Conservation (phyloP, 2,113 vertebrate genomes). For the Apteryx mantelli region DNA sequence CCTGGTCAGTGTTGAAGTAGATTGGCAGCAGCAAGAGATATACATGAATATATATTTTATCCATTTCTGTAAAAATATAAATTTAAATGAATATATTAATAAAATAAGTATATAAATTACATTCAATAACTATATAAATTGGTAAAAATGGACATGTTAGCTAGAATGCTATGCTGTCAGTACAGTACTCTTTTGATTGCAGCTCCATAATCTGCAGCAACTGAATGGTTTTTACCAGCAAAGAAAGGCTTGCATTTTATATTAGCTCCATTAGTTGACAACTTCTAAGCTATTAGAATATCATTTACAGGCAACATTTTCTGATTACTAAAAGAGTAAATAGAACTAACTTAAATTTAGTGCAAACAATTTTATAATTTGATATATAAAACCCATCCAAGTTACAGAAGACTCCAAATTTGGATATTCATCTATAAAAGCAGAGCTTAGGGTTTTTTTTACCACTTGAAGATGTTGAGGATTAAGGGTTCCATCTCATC, state of each 20-base stretch:
- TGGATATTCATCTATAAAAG: neutral
- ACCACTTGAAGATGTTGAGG: neutral
- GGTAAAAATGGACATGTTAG: neutral
- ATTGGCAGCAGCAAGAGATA: neutral
- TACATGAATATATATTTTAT: neutral
- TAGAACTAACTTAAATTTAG: neutral
- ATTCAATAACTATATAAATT: too few species aligned
- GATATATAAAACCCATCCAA: neutral
- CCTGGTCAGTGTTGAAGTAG: neutral
- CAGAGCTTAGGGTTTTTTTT: neutral
- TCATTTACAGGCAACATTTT: neutral
- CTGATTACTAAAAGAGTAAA: neutral
- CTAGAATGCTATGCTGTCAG: neutral
- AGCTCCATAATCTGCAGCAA: neutral
- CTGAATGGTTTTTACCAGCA: neutral
- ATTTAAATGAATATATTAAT: neutral
- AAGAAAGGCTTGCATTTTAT: neutral
- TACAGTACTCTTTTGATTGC: neutral
- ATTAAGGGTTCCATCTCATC: neutral
- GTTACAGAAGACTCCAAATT: neutral
- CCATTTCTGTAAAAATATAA: neutral
- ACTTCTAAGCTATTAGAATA: neutral
- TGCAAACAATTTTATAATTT: neutral
- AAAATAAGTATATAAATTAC: neutral
- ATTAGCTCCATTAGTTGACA: neutral